Conservation (phyloP, 2,888 invertebrate species). For the Agelastica alni region DNA sequence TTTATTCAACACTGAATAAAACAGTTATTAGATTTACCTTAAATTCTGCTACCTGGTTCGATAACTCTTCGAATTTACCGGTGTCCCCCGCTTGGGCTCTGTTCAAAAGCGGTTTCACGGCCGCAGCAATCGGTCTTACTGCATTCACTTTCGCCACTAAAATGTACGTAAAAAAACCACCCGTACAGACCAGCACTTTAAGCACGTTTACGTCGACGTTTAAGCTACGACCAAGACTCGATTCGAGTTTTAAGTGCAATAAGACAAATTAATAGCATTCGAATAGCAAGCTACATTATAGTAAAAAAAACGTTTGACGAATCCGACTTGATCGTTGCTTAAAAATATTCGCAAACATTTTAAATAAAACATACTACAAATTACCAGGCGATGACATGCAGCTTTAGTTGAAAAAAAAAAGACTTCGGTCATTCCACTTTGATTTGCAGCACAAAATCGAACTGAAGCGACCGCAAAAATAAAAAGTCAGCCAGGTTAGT, state of each 20-base stretch:
- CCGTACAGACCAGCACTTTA: background rate
- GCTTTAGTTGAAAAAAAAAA: no score
- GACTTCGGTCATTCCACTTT: no score
- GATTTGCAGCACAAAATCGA: no score
- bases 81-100: slow-evolving; percentile 58
- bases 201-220: background rate
- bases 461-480: no score
- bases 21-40: slow-evolving; percentile 46
- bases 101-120: slow-evolving; percentile 50
- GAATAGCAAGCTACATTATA: no score
- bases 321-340: no score
- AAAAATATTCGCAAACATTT: no score
- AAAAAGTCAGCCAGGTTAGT: no score
- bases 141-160: slow-evolving; percentile 61
- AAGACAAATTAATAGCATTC: no score
- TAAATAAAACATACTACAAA: no score
- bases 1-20: background rate
- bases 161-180: slow-evolving; percentile 19
- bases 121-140: slow-evolving; percentile 53
- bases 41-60: slow-evolving; percentile 59
- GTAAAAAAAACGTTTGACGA: no score
- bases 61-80: slow-evolving; percentile 65
- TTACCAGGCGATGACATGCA: no score
- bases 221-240: background rate
- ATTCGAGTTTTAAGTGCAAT: background rate